A percentile compares a stretch with the other conserved stretches of the same genome.
Conservation (phyloP, 2,888 invertebrate genomes). For the Dolichomitus sp. region DNA sequence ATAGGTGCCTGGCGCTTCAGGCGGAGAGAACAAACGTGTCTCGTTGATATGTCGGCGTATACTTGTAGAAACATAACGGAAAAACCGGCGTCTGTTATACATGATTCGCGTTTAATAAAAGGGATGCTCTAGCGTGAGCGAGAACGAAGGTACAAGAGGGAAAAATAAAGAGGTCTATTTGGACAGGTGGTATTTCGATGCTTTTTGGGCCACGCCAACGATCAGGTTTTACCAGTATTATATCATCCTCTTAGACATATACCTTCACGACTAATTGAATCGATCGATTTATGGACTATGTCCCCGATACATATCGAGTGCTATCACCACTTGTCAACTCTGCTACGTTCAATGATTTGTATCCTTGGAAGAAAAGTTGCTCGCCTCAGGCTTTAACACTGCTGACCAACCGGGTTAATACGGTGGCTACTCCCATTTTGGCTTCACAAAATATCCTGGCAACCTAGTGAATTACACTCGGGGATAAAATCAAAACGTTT, state of each 20-base stretch:
- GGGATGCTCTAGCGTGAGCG: slow-evolving; percentile 14
- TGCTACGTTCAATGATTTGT: slow-evolving; percentile 55
- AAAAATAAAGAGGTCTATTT: slow-evolving; percentile 43
- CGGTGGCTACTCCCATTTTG: slow-evolving; percentile 30
- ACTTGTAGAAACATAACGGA: background rate
- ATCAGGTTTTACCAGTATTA: slow-evolving; percentile 42
- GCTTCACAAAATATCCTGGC: slow-evolving; percentile 32
- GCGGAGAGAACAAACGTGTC: slow-evolving; percentile 5
- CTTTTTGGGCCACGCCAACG: slow-evolving; percentile 38
- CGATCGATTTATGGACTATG: slow-evolving; percentile 63
- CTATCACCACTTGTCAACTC: slow-evolving; percentile 61
- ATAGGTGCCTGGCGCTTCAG: slow-evolving; percentile 28
- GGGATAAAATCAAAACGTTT: slow-evolving; percentile 64
- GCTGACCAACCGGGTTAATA: background rate
- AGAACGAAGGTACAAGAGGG: slow-evolving; percentile 12
- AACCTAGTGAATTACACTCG: slow-evolving; percentile 64
- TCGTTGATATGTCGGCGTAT: slow-evolving; percentile 7
- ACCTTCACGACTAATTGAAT: slow-evolving; percentile 40
- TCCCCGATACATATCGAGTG: slow-evolving; percentile 44
- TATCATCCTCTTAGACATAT: slow-evolving; percentile 26
- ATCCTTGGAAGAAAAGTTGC: background rate
- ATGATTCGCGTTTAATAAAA: slow-evolving; percentile 34
- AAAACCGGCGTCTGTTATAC: slow-evolving; percentile 2
- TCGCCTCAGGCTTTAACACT: background rate
- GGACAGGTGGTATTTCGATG: slow-evolving; percentile 55